Conservation (phyloP, 1,140 invertebrate species). For the Papilio dardanus region DNA sequence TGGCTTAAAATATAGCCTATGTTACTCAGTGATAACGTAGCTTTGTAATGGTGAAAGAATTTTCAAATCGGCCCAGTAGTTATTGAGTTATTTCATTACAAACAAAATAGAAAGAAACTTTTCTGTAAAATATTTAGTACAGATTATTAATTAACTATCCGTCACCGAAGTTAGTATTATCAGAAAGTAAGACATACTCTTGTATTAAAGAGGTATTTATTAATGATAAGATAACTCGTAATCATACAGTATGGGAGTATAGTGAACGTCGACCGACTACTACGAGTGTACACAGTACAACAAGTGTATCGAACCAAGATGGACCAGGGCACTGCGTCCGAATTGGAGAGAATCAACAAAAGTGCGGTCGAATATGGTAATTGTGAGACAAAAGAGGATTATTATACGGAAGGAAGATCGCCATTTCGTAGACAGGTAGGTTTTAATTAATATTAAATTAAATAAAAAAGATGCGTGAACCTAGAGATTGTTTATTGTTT, state of each 20-base stretch:
- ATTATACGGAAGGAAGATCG: slow-evolving; percentile 41
- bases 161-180: slow-evolving; percentile 3
- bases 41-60: too few species aligned
- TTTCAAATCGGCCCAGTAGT: too few species aligned
- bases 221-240: slow-evolving; percentile 65
- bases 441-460: slow-evolving; percentile 39
- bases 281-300: slow-evolving; percentile 50
- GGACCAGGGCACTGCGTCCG: slow-evolving; percentile 54
- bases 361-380: slow-evolving; percentile 52
- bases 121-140: too few species aligned
- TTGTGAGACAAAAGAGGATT: slow-evolving; percentile 48
- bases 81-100: too few species aligned
- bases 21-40: too few species aligned
- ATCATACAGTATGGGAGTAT: slow-evolving; percentile 54
- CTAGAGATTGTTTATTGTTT: neutral
- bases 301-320: slow-evolving; percentile 51
- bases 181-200: slow-evolving; percentile 17
- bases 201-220: slow-evolving; percentile 43
- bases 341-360: slow-evolving; percentile 67
- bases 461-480: neutral
- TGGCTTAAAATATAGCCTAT: too few species aligned
- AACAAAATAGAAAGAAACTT: too few species aligned
- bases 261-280: slow-evolving; percentile 48
- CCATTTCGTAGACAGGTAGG: slow-evolving; percentile 71
- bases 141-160: too few species aligned